Conservation (phyloP, 1,140 invertebrate genomes). For the Wiebesia pumilae region DNA sequence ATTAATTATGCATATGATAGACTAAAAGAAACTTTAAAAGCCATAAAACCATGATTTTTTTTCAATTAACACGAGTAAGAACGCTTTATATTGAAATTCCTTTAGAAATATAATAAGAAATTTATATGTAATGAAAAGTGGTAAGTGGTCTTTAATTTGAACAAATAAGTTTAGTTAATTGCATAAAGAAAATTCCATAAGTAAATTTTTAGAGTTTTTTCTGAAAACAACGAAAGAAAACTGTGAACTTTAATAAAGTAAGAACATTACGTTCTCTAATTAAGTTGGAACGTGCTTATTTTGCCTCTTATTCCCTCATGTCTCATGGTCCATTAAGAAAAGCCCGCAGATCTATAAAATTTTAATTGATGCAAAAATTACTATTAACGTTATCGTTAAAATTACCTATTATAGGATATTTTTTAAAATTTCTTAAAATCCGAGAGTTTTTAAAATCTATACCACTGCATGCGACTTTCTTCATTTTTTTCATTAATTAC, state of each 20-base stretch:
- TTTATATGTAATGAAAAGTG: not conserved
- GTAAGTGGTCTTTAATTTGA: not conserved
- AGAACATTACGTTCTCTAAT: conserved; percentile 34
- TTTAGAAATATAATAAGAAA: not conserved
- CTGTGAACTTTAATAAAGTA: conserved; percentile 40
- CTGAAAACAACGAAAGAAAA: conserved; percentile 19
- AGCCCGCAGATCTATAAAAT: conserved; percentile 19
- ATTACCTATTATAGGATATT: not conserved
- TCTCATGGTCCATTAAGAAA: not conserved
- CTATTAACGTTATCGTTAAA: not conserved
- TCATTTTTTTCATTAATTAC: not conserved
- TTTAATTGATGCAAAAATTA: conserved; percentile 27
- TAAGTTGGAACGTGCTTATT: conserved; percentile 40
- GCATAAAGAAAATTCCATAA: not conserved
- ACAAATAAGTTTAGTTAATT: not conserved
- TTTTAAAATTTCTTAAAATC: not conserved
- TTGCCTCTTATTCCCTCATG: not conserved
- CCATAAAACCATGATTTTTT: not conserved
- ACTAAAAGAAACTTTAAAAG: too few relatives aligned
- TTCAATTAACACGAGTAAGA: not conserved
- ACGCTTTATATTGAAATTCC: not conserved
- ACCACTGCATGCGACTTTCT: not conserved
- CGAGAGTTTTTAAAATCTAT: not conserved
- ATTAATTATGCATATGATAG: too few relatives aligned
- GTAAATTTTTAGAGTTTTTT: conserved; percentile 20